Percentiles rank a stretch among this genome's conserved stretches.
These are phyloP conservation scores for Climacteris rufus DNA, from an alignment of 2,113 vertebrate species.

Conservation along the genomic window DNA sequence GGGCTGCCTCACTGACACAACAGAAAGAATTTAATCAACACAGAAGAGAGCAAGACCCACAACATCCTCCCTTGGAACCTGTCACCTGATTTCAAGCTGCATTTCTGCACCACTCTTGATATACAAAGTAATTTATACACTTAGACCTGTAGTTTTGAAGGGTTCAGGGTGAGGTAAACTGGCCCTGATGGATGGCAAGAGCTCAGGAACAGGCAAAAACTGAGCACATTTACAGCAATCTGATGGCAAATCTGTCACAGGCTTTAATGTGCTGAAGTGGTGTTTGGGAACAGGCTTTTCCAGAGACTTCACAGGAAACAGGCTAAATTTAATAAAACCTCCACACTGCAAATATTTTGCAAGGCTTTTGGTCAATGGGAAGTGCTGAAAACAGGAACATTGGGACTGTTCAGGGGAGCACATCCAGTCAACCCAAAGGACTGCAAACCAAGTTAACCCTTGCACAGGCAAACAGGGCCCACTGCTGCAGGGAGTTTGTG, in stretches of 20 bases:
- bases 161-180: neutral
- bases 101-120: neutral
- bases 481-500: neutral
- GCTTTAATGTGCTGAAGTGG: neutral
- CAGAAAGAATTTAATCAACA: neutral
- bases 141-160: neutral
- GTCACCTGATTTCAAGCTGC: neutral
- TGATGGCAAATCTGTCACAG: neutral
- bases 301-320: neutral
- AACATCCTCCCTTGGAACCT: neutral
- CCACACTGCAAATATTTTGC: neutral
- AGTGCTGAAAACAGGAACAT: neutral
- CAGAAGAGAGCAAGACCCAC: neutral
- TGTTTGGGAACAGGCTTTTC: neutral
- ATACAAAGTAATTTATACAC: neutral
- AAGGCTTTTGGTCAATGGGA: neutral
- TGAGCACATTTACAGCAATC: neutral
- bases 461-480: neutral
- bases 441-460: neutral
- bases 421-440: neutral
- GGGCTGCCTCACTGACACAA: neutral
- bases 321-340: neutral
- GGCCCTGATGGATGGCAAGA: neutral
- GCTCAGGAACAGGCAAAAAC: neutral
- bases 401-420: neutral